phyloP scores from a whole-genome alignment of 2,888 invertebrate species.

The Nomada hirtipes region DNA sequence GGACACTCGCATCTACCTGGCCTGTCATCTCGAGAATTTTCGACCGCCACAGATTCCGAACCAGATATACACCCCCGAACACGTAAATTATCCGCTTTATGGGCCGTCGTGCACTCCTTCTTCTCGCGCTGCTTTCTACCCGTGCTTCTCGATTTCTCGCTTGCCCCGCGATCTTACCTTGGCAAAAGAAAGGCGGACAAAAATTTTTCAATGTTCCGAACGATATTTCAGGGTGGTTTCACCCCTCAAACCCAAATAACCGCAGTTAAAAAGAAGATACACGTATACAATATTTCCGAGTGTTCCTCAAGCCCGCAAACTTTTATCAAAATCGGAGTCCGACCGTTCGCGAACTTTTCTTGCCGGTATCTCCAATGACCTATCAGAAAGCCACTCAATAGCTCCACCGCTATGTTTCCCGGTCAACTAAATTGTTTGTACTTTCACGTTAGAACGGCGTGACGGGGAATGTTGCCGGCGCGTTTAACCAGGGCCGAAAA shows the following conservation, averaged over 20 bases:
- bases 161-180: too few relatives aligned
- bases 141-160: too few relatives aligned
- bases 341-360: conserved; percentile 13
- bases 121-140: conserved; percentile 32
- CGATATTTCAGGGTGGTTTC: too few relatives aligned
- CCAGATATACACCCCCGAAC: conserved; percentile 61
- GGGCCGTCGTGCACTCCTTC: conserved; percentile 68
- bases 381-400: background rate
- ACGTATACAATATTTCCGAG: too few relatives aligned
- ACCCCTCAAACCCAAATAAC: too few relatives aligned
- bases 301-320: too few relatives aligned
- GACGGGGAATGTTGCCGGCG: conserved; percentile 31
- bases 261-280: too few relatives aligned
- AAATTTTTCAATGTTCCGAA: background rate
- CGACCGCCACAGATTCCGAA: conserved; percentile 60
- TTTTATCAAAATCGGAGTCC: too few relatives aligned
- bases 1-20: conserved; percentile 62
- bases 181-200: background rate
- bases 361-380: too few relatives aligned
- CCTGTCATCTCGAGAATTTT: conserved; percentile 76
- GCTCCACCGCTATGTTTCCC: background rate
- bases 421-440: conserved; percentile 44
- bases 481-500: conserved; percentile 29
- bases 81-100: conserved; percentile 79
- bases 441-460: conserved; percentile 47